Evolutionary conservation across 2,888 invertebrate species (phyloP).

Genomic region (Dinocampus coccinellae): DNA sequence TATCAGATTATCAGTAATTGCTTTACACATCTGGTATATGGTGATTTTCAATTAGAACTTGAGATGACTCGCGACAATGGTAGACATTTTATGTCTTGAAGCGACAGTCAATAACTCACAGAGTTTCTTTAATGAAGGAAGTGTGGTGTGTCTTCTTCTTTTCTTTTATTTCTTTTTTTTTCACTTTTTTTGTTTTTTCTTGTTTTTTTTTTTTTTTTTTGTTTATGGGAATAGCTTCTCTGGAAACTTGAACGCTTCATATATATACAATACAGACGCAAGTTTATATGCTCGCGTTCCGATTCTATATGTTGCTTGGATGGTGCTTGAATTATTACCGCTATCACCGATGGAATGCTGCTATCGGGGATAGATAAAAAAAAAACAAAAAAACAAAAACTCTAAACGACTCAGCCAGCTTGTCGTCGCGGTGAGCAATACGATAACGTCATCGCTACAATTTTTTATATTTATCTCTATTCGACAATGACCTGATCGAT

Average conservation of each 20-base stretch:
- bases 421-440: constrained; percentile 40
- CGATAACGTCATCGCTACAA: constrained; percentile 31
- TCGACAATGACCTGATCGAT: constrained; percentile 30
- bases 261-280: constrained; percentile 8
- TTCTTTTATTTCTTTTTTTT: neutral
- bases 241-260: constrained; percentile 6
- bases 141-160: neutral
- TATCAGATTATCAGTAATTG: constrained; percentile 25
- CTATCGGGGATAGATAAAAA: constrained; percentile 34
- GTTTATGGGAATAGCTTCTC: neutral
- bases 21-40: constrained; percentile 24
- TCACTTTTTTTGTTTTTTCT: neutral
- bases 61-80: constrained; percentile 15
- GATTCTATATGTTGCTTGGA: constrained; percentile 26
- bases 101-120: constrained; percentile 25
- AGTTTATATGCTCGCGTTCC: constrained; percentile 19
- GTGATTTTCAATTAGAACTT: constrained; percentile 31
- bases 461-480: constrained; percentile 32
- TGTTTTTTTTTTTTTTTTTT: neutral
- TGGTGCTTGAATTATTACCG: constrained; percentile 34
- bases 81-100: constrained; percentile 5
- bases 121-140: constrained; percentile 21
- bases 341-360: constrained; percentile 42
- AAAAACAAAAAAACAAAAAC: constrained; percentile 38
- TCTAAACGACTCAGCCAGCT: constrained; percentile 42